These are phyloP conservation scores for Syrmaticus mikado DNA, from an alignment of 2,113 vertebrate species.

Conservation along the genomic window DNA sequence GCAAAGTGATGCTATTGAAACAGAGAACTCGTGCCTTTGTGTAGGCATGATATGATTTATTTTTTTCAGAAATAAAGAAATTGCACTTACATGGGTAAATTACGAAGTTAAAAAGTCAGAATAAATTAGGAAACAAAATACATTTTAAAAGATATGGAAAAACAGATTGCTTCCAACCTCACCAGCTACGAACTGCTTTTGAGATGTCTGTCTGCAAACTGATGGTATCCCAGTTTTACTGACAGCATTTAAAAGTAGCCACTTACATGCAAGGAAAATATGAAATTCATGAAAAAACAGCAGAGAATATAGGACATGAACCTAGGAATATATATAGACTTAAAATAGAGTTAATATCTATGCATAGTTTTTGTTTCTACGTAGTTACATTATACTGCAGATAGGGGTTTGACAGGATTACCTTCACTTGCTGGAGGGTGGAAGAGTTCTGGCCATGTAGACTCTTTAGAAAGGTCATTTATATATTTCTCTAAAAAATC, in stretches of 20 bases:
- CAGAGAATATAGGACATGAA: background rate
- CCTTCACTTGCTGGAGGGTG: background rate
- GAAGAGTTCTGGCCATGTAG: background rate
- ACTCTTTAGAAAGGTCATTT: slow-evolving; percentile 56
- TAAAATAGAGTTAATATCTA: background rate
- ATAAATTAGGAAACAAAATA: background rate
- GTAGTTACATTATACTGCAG: background rate
- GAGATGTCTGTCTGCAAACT: background rate
- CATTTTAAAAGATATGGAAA: background rate
- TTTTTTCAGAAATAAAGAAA: background rate
- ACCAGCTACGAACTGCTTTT: background rate
- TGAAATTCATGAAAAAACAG: background rate
- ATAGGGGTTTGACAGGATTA: slow-evolving; percentile 33
- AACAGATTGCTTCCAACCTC: background rate
- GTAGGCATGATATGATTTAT: background rate
- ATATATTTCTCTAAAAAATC: slow-evolving; percentile 41
- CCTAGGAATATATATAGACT: background rate
- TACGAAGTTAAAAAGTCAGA: background rate
- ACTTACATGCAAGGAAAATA: background rate
- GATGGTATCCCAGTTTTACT: background rate
- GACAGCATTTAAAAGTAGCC: background rate
- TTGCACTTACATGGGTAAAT: background rate
- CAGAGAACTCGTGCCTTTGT: background rate
- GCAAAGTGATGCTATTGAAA: slow-evolving; percentile 8
- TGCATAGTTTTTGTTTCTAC: background rate